These are phyloP conservation scores for Eubucco bourcierii DNA, from an alignment of 2,113 vertebrate species.

Conservation along the genomic window DNA sequence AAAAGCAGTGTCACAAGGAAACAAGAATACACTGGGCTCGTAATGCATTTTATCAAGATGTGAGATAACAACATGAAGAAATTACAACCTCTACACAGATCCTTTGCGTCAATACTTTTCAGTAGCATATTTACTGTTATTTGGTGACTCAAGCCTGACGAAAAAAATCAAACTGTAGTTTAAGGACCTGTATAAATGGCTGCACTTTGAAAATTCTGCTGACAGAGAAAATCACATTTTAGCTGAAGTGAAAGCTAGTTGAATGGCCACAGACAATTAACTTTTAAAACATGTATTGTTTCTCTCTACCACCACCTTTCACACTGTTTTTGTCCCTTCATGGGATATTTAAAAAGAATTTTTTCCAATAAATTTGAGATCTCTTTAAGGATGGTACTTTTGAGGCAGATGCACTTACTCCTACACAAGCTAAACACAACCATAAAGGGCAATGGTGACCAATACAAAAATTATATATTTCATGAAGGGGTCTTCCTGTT, in stretches of 20 bases:
- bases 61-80: constrained; percentile 41
- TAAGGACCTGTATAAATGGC: not conserved
- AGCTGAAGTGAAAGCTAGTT: not conserved
- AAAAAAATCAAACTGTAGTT: not conserved
- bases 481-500: not conserved
- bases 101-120: constrained; percentile 46
- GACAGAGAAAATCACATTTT: not conserved
- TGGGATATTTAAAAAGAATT: not conserved
- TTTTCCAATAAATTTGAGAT: not conserved
- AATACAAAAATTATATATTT: not conserved
- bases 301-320: not conserved
- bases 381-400: not conserved
- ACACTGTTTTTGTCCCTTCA: not conserved
- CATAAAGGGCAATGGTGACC: not conserved
- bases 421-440: not conserved
- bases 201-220: constrained; percentile 1
- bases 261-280: not conserved
- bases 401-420: not conserved
- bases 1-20: constrained; percentile 36
- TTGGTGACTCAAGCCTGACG: not conserved
- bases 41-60: constrained; percentile 38
- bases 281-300: not conserved
- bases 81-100: constrained; percentile 51
- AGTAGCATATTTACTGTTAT: not conserved
- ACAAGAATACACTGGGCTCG: not conserved